These are phyloP conservation scores for Syritta pipiens DNA, from an alignment of 2,888 invertebrate genomes.

Conservation along the genomic window DNA sequence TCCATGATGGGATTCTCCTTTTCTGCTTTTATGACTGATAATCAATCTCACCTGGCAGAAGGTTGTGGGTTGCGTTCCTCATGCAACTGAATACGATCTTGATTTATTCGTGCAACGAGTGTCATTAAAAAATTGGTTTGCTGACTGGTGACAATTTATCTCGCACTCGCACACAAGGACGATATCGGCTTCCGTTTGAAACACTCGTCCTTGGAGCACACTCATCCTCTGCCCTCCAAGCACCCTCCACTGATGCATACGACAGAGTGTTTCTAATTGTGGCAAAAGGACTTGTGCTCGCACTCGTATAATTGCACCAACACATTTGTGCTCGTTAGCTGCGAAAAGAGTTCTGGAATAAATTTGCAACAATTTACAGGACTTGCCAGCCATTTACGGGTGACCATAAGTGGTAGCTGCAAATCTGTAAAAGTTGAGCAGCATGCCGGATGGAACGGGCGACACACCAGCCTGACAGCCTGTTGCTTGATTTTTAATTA, in stretches of 20 bases:
- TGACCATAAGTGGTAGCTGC: no score
- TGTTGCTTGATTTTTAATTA: not conserved
- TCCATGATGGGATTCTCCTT: not conserved
- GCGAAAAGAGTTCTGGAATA: not conserved
- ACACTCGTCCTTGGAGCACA: no score
- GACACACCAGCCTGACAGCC: not conserved
- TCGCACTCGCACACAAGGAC: no score
- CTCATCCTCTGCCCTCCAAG: not conserved
- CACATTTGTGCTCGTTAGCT: not conserved
- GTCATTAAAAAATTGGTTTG: not conserved
- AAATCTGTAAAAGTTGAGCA: no score
- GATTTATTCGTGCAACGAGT: not conserved
- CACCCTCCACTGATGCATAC: not conserved
- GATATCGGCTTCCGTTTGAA: not conserved
- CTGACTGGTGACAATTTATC: no score
- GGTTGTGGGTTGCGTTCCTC: no score
- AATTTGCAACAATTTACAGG: not conserved
- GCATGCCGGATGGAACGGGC: no score
- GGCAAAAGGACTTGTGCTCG: not conserved
- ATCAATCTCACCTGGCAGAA: constrained; percentile 4
- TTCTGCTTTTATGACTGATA: constrained; percentile 11
- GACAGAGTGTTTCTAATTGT: not conserved
- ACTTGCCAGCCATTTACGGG: no score
- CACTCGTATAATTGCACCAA: constrained; percentile 14
- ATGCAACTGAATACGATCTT: not conserved